These are phyloP conservation scores for Phyto melanocephala DNA, from an alignment of 2,888 invertebrate genomes.

Conservation along the genomic window DNA sequence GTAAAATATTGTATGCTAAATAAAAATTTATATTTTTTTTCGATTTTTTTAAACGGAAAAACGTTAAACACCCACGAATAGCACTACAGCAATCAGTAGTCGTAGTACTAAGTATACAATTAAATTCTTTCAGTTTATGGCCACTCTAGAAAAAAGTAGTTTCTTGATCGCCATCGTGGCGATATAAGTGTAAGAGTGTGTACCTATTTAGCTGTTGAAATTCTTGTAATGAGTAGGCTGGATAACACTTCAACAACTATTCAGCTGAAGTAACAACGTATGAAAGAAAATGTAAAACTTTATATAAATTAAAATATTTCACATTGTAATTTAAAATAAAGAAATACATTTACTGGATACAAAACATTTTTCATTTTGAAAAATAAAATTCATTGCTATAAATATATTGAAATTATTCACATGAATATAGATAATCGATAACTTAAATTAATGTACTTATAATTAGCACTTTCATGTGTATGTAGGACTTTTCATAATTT, in stretches of 20 bases:
- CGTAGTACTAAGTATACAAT: constrained; percentile 33
- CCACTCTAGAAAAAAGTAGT: constrained; percentile 36
- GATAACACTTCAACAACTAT: constrained; percentile 41
- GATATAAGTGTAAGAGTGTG: background rate
- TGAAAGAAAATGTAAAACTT: background rate
- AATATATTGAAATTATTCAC: background rate
- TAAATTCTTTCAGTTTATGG: constrained; percentile 61
- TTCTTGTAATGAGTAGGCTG: constrained; percentile 51
- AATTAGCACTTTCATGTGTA: background rate
- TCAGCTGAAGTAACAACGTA: background rate
- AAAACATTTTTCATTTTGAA: background rate
- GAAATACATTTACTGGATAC: constrained; percentile 29
- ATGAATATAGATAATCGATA: background rate
- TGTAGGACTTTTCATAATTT: too few species aligned
- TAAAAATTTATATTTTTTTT: constrained; percentile 19
- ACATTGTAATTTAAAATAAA: constrained; percentile 45
- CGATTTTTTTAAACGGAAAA: constrained; percentile 25
- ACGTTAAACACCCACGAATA: constrained; percentile 50
- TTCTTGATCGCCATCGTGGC: background rate
- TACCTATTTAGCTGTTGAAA: constrained; percentile 36
- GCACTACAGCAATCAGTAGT: constrained; percentile 35
- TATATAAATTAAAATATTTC: constrained; percentile 55
- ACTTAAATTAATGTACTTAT: background rate
- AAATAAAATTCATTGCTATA: too few species aligned
- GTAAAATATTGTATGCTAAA: constrained; percentile 8